Evolutionary conservation across 2,888 invertebrate species (phyloP), one percentile per base, ranked within the genome.

Genomic region (Oegoconia quadripuncta): DNA sequence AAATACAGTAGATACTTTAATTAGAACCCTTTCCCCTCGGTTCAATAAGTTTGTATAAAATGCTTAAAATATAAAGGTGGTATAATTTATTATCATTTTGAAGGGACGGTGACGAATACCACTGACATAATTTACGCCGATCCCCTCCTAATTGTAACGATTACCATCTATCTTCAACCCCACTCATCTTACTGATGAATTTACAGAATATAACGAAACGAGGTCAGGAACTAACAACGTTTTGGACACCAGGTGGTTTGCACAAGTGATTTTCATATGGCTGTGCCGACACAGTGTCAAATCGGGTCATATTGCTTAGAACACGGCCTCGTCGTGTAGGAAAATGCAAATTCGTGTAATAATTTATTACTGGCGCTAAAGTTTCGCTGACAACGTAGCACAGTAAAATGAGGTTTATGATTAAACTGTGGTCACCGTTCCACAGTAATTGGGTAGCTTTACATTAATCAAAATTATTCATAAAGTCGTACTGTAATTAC

Each of bases 151-250:
- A 39, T 43, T 39, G 34, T 37, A 22, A 29, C 15, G 37, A 39
- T 36, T 39, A 37, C 35, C 38, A 38, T 50, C 42, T 41, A 39
- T 46, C 41, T 41, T 16, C 26, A 36, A 44, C 50, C 48, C 50
- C 36, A 34, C 42, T 50, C 50, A 38, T 50, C 40, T 46, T 48
- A 26, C 47, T 41, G 41, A 48, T 56, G 46, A 55, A 58, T 60
- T 52, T 39, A 44, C 55, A 50, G 55, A 53, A 49, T 52, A 55
- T 57, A 55, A 40, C 41, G 47, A 61, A 73, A 72, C 66, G 52
- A 61, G 70, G 69, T 72, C 66, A 60, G 45, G 69, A 71, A 73
- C 69, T 64, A 70, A 66, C 51, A 55, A 57, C 64, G 59, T 61
- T 48, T 46, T 32, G 44, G 52, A 46, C 52, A 33, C 40, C 48